Conservation (phyloP, 2,797 vertebrate species). For the Lagorchestes hirsutus region DNA sequence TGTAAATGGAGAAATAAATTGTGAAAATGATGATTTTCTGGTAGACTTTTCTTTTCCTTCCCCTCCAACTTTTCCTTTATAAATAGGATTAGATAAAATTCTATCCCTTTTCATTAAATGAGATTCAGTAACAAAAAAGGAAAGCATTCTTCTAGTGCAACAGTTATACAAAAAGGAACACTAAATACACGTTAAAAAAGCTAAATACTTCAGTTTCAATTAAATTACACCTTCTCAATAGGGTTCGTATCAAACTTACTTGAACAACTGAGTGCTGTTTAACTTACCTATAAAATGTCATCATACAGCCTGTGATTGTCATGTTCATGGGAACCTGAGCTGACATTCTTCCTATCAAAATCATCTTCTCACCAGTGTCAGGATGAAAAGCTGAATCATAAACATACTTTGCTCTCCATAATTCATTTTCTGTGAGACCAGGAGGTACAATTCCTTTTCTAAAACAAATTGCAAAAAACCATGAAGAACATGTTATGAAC, state of each 20-base stretch:
- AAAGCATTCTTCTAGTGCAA: background rate
- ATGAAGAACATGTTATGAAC: background rate
- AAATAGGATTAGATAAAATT: background rate
- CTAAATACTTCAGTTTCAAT: background rate
- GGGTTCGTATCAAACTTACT: background rate
- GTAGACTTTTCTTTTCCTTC: background rate
- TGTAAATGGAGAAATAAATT: background rate
- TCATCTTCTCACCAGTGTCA: slow-evolving; percentile 98
- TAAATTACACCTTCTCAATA: background rate
- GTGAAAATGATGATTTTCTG: background rate
- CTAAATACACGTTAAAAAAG: background rate
- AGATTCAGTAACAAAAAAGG: background rate
- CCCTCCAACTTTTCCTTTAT: slow-evolving; percentile 29
- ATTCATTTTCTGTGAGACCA: slow-evolving; percentile 95
- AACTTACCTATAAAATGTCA: slow-evolving; percentile 97
- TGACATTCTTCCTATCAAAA: slow-evolving; percentile 98
- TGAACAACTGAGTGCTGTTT: background rate
- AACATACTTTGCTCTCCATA: slow-evolving; percentile 97
- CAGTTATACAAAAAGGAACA: background rate
- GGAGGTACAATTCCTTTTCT: slow-evolving; percentile 93
- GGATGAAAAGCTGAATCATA: slow-evolving; percentile 99
- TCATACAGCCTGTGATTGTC: slow-evolving; percentile 99
- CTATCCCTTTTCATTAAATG: background rate
- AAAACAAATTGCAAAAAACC: slow-evolving; percentile 2
- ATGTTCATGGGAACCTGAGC: slow-evolving; percentile 99